A percentile compares a stretch with the other conserved stretches of the same genome.
These are phyloP conservation scores for Haplochromis burtoni DNA, from an alignment of 2,113 vertebrate genomes.

Conservation along the genomic window DNA sequence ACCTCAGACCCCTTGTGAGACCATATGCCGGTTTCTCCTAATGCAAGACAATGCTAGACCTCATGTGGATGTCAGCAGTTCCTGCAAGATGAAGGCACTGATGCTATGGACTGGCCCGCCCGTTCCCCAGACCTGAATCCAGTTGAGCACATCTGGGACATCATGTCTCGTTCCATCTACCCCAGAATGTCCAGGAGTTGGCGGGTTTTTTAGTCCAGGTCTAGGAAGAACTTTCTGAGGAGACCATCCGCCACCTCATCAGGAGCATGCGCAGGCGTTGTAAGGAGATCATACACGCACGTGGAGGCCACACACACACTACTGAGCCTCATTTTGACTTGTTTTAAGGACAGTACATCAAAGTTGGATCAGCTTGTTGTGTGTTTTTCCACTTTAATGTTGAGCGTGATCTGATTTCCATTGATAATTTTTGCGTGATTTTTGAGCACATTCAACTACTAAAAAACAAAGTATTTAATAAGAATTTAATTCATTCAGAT, in stretches of 20 bases:
- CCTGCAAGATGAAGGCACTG: neutral
- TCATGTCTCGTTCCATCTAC: neutral
- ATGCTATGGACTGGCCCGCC: neutral
- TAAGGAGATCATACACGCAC: neutral
- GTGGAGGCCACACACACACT: neutral
- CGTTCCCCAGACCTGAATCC: neutral
- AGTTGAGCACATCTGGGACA: neutral
- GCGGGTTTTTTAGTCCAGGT: neutral
- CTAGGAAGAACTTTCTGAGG: neutral
- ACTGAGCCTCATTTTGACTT: neutral
- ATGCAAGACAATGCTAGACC: neutral
- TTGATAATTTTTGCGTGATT: neutral
- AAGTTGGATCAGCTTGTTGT: neutral
- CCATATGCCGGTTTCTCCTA: neutral
- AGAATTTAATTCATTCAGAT: neutral
- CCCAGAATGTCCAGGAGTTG: neutral
- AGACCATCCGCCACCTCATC: neutral
- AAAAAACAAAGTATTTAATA: neutral
- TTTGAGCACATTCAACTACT: neutral
- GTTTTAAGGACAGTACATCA: neutral
- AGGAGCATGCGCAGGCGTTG: rapidly evolving
- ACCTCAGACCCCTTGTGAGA: neutral
- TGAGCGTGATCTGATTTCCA: neutral
- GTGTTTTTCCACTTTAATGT: neutral
- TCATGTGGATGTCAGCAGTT: neutral